Percentiles rank a stretch among this genome's conserved stretches.
Conservation (phyloP, 1,140 invertebrate species). For the Drosophila bifasciata region DNA sequence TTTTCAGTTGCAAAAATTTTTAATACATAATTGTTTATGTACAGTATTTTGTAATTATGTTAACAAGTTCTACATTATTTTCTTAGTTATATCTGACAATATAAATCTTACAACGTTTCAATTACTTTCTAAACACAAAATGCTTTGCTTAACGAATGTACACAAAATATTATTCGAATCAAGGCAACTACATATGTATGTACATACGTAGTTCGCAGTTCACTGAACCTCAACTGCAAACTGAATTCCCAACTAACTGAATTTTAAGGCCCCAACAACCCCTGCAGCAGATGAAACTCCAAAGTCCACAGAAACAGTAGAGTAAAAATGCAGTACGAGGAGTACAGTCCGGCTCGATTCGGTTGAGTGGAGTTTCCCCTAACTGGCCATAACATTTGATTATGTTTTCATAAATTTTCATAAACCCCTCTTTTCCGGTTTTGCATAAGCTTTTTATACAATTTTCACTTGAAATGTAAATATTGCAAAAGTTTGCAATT, state of each 20-base stretch:
- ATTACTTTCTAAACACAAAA: constrained; percentile 2
- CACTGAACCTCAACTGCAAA: constrained; percentile 23
- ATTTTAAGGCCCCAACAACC: constrained; percentile 9
- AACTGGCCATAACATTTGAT: constrained; percentile 61
- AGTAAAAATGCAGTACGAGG: too few species aligned
- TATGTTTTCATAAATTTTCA: constrained; percentile 57
- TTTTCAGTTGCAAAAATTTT: too few species aligned
- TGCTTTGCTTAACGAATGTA: not conserved
- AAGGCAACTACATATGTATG: constrained; percentile 1
- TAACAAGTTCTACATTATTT: too few species aligned
- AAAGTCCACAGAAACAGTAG: not conserved
- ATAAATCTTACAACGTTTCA: not conserved
- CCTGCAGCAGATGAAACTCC: not conserved
- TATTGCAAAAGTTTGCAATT: constrained; percentile 45
- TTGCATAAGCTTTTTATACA: constrained; percentile 56
- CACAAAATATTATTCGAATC: constrained; percentile 9
- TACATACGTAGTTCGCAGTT: constrained; percentile 23
- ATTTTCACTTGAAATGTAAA: constrained; percentile 58
- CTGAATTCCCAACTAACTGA: constrained; percentile 18
- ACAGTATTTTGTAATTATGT: too few species aligned
- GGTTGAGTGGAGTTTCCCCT: constrained; percentile 20
- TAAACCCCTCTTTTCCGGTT: constrained; percentile 44
- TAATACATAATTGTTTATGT: too few species aligned
- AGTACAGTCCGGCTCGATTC: not conserved
- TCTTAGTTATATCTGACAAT: too few species aligned